Base-by-base conservation (phyloP, 2,888 invertebrate genomes). In the Zaprionus bogoriensis region DNA sequence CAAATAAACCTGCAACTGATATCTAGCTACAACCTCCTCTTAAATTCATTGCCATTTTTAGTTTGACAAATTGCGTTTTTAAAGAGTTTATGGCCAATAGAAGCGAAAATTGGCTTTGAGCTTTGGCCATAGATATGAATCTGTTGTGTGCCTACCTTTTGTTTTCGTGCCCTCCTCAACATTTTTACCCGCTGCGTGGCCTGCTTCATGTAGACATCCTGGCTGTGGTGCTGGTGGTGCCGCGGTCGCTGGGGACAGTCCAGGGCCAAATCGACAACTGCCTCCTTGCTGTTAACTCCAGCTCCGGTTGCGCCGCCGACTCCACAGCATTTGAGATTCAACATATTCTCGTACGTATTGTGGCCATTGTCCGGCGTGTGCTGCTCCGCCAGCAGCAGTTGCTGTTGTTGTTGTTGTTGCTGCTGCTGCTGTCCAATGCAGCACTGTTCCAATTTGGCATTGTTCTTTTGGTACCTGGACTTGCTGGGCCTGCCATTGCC, bases 91-190 rank as follows among this genome's bases (percentile, higher is more conserved):
- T 36, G n/a, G n/a, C 14, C 4, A 4, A 4, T 2, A 30, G 12
- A n/a, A 6, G 14, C 7, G 14, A 4, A 36, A 36, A 36, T 32
- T 32, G 14, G 30, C 5, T 30, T 30, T 5, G 2, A 14, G 12
- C 32, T 5, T n/a, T n/a, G 32, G 32, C 5, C 23, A 4, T 6
- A 10, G 25, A 42, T 25, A 22, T 41, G 4, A 22, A 44, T 9
- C 4, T 25, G 32, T 14, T 38, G 7, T 4, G 42, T 55, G 68
- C 80, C 78, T 82, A 91, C 91, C 91, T 91, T 90, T 75, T 90
- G 90, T 70, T 90, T 90, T 45, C 90, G 83, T 52, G 90, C 90
- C 70, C 90, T 90, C n/a, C 91, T 78, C 59, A 91, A 64, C 86
- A 91, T 86, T 84, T 90, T 90, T 47, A 90, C 89, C 23, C 91